Percentiles rank a stretch among this genome's conserved stretches.
Conservation (phyloP, 1,140 invertebrate genomes). For the Hydropsyche tenuis region DNA sequence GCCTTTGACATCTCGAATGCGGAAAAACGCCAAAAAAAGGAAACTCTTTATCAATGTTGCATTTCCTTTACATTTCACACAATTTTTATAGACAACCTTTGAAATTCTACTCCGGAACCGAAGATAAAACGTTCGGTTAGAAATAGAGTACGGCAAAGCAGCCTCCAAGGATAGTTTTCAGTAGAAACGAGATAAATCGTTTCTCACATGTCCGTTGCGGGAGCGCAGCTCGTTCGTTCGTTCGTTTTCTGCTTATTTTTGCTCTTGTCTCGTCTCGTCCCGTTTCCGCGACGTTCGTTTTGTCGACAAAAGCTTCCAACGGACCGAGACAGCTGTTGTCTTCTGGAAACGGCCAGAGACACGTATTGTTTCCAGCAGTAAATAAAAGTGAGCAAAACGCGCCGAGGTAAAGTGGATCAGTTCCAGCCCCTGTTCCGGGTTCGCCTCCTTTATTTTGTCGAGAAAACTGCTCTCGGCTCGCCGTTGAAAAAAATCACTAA, state of each 20-base stretch:
- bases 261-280: constrained; percentile 11
- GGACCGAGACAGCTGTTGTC: constrained; percentile 29
- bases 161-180: too few species aligned
- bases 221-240: neutral
- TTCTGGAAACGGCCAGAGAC: constrained; percentile 21
- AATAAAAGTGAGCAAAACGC: constrained; percentile 23
- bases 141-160: too few species aligned
- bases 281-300: neutral
- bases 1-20: too few species aligned
- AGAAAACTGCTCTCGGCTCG: neutral
- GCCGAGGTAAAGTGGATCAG: constrained; percentile 2
- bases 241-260: constrained; percentile 1
- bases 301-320: constrained; percentile 17
- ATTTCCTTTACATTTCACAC: too few species aligned
- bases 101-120: too few species aligned
- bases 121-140: too few species aligned
- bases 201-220: neutral
- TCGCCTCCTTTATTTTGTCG: neutral
- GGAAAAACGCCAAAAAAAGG: too few species aligned
- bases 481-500: neutral
- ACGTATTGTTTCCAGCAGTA: constrained; percentile 30
- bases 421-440: neutral
- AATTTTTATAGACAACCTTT: too few species aligned
- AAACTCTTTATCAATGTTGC: too few species aligned
- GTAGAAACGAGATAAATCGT: neutral